Conservation (phyloP, 2,888 invertebrate genomes). For the Calliopum simillimum region DNA sequence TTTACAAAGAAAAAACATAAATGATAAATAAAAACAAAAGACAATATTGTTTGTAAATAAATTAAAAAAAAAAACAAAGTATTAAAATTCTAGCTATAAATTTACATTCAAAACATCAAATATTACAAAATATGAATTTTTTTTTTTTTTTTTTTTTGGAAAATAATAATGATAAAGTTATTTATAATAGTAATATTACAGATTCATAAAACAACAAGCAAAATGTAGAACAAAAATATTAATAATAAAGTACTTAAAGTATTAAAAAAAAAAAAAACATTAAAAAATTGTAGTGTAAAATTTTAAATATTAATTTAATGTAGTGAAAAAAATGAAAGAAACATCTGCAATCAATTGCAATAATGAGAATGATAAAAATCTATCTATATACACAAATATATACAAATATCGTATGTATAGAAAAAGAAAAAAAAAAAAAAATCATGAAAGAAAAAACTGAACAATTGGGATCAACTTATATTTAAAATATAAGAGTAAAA, state of each 20-base stretch:
- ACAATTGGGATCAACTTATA: conserved; percentile 68
- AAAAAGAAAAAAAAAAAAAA: too few species aligned
- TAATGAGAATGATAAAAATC: conserved; percentile 40
- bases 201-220: background rate
- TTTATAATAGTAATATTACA: background rate
- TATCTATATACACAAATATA: conserved; percentile 7
- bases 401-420: background rate
- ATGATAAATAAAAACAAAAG: conserved; percentile 46
- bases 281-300: conserved; percentile 26
- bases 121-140: background rate
- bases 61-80: conserved; percentile 48
- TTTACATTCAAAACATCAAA: conserved; percentile 25
- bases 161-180: background rate
- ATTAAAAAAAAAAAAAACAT: conserved; percentile 36
- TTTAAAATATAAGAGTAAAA: conserved; percentile 64
- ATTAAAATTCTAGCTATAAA: conserved; percentile 39
- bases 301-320: background rate
- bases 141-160: too few species aligned
- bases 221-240: conserved; percentile 29
- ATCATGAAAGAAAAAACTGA: conserved; percentile 60
- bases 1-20: conserved; percentile 42
- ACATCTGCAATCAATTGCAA: conserved; percentile 30
- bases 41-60: conserved; percentile 66
- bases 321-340: background rate
- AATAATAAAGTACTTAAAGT: conserved; percentile 32